Evolutionary conservation across 1,140 invertebrate species (phyloP), one percentile per base, ranked within the genome.

Genomic region (Philotrypesis tridentata): DNA sequence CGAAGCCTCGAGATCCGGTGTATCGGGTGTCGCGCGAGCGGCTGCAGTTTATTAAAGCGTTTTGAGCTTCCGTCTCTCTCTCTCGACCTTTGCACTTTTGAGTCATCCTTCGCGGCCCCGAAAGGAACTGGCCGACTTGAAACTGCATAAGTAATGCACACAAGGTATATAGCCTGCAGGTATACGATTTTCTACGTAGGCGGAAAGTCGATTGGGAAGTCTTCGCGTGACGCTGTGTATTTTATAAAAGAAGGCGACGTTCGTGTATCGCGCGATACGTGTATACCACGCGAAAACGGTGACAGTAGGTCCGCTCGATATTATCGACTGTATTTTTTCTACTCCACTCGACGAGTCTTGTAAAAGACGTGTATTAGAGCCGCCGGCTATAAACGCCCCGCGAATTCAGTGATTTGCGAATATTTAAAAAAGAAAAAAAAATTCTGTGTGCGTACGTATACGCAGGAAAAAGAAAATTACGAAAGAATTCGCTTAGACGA

Each of bases 311-410:
- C 23, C 85, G 85, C 74, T 86, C 85, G 82, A 86, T 86, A 85
- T n/a, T 84, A 85, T 86, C 67, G 85, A 86, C 82, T 83, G n/a
- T n/a, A n/a, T n/a, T 75, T 84, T 85, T 83, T 82, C 74, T n/a
- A n/a, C n/a, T n/a, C n/a, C n/a, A n/a, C 76, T 74, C 48, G 55
- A 65, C 74, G 37, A 27, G 48, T 21, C n/a, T 1, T 17, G 14
- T 6, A 5, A 17, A 14, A 55, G 1, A 21, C 7, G 21, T n/a
- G 21, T 55, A 37, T 37, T 3, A 5, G 9, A 37, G 33, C 33
- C n/a, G n/a, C n/a, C n/a, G n/a, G n/a, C n/a, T n/a, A n/a, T n/a
- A n/a, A n/a, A n/a, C n/a, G n/a, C n/a, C n/a, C n/a, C n/a, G n/a
- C n/a, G n/a, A n/a, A n/a, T n/a, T n/a, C n/a, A n/a, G n/a, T n/a